A percentile compares a stretch with the other conserved stretches of the same genome.
These are phyloP conservation scores for Steromphala cineraria DNA, from an alignment of 2,888 invertebrate genomes.

Conservation along the genomic window DNA sequence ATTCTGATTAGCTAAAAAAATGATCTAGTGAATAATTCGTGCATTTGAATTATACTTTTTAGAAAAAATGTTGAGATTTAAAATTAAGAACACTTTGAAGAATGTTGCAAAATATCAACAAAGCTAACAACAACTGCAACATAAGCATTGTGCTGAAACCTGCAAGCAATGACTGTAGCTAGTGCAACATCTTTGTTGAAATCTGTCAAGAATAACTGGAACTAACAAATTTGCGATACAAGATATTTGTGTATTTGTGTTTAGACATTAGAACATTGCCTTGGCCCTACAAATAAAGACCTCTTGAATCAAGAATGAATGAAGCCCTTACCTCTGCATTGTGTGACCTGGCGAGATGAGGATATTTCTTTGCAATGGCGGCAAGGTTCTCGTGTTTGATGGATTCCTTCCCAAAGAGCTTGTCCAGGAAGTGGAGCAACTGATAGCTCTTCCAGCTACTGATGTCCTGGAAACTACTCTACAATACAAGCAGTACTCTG, in stretches of 20 bases:
- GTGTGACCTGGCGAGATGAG: constrained; percentile 37
- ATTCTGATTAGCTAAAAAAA: too few relatives aligned
- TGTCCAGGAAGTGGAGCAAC: constrained; percentile 48
- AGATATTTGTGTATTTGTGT: too few relatives aligned
- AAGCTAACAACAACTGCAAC: background rate
- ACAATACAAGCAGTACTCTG: background rate
- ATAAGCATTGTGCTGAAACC: background rate
- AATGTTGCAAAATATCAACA: too few relatives aligned
- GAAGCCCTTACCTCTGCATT: constrained; percentile 46
- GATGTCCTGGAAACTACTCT: constrained; percentile 25
- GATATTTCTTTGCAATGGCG: constrained; percentile 30
- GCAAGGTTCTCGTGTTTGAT: constrained; percentile 30
- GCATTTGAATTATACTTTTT: too few relatives aligned
- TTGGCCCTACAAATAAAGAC: too few relatives aligned
- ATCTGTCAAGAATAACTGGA: too few relatives aligned
- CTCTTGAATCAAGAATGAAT: too few relatives aligned
- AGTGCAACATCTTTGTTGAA: too few relatives aligned
- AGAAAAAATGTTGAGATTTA: background rate
- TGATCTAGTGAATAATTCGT: too few relatives aligned
- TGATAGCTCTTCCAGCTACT: constrained; percentile 47
- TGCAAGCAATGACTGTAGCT: too few relatives aligned
- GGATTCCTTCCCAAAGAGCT: constrained; percentile 33
- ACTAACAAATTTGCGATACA: too few relatives aligned
- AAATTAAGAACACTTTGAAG: background rate
- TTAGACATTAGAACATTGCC: too few relatives aligned